These are phyloP conservation scores for Menidia menidia DNA, from an alignment of 2,797 vertebrate species.

Conservation along the genomic window DNA sequence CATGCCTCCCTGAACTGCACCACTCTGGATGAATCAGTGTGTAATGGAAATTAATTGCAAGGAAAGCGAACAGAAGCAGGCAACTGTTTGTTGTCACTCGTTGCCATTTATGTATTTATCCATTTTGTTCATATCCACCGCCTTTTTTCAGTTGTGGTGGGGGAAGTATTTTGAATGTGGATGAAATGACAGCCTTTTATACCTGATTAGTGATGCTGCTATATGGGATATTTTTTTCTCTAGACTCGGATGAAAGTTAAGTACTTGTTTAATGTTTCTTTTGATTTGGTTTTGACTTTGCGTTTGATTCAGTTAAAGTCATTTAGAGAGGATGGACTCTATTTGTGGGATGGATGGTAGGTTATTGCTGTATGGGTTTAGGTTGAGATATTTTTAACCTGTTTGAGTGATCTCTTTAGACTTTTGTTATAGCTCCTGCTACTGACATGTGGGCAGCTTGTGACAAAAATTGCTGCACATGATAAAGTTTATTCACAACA, in stretches of 20 bases:
- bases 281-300: too few species aligned
- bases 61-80: slow-evolving; percentile 12
- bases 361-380: too few species aligned
- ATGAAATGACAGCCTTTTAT: background rate
- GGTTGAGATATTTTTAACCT: too few species aligned
- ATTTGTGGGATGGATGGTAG: too few species aligned
- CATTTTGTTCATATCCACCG: background rate
- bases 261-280: too few species aligned
- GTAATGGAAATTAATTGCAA: slow-evolving; percentile 31
- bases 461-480: background rate
- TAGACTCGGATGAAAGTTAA: too few species aligned
- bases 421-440: too few species aligned
- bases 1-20: background rate
- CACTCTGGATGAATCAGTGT: background rate
- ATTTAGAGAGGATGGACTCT: too few species aligned
- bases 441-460: background rate
- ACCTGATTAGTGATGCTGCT: background rate
- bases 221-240: too few species aligned
- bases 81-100: background rate
- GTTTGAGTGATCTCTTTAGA: too few species aligned
- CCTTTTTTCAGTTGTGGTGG: background rate
- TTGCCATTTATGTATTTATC: background rate
- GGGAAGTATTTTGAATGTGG: background rate
- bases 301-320: too few species aligned
- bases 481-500: background rate